These are phyloP conservation scores for Falco cherrug DNA, from an alignment of 2,797 vertebrate species.

Conservation along the genomic window DNA sequence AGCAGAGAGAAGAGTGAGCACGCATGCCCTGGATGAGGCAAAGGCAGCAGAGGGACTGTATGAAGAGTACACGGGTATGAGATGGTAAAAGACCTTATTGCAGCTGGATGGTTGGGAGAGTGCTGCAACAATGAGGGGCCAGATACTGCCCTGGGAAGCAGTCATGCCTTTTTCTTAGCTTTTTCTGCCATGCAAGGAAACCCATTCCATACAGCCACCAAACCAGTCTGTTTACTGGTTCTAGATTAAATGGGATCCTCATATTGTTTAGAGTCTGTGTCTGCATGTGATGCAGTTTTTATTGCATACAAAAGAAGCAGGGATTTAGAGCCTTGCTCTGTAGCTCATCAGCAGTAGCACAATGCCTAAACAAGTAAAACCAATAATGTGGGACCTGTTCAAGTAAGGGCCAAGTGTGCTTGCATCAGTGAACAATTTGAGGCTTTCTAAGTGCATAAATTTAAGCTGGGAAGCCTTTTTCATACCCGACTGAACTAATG, in stretches of 20 bases:
- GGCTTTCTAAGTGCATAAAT: constrained; percentile 41
- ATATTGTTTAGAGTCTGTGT: not conserved
- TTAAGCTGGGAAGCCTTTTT: constrained; percentile 11
- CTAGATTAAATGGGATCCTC: not conserved
- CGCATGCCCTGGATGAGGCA: too few relatives aligned
- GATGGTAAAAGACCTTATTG: too few relatives aligned
- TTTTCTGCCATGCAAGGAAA: not conserved
- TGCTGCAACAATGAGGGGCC: not conserved
- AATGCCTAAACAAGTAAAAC: not conserved
- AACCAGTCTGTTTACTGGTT: not conserved
- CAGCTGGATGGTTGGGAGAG: too few relatives aligned
- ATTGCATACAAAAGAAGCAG: not conserved
- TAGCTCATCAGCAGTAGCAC: not conserved
- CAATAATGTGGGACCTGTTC: not conserved
- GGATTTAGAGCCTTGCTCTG: not conserved
- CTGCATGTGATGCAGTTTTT: not conserved
- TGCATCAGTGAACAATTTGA: constrained; percentile 58
- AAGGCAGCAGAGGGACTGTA: too few relatives aligned
- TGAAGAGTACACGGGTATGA: too few relatives aligned
- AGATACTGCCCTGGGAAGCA: not conserved
- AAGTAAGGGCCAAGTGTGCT: constrained; percentile 3
- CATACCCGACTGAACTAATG: constrained; percentile 44
- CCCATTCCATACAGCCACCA: not conserved
- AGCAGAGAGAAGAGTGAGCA: too few relatives aligned
- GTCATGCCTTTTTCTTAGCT: not conserved